These are phyloP conservation scores for Megaceryle torquata DNA, from an alignment of 2,113 vertebrate species.

Conservation along the genomic window DNA sequence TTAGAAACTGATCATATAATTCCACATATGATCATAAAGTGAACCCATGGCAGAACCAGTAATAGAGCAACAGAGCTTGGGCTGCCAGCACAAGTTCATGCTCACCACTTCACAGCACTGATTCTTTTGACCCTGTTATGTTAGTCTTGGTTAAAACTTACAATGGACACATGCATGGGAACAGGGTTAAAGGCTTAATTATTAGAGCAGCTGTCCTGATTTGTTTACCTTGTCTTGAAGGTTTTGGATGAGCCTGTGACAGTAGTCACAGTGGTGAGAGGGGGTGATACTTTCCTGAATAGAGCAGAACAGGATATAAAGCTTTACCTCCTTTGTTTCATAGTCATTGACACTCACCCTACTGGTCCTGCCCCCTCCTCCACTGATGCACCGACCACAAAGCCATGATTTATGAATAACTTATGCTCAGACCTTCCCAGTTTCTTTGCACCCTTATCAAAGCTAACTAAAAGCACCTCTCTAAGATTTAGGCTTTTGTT, in stretches of 20 bases:
- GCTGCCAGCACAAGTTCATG: neutral
- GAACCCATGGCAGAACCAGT: neutral
- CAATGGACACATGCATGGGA: neutral
- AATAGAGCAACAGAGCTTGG: neutral
- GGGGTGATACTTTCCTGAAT: neutral
- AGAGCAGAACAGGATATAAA: neutral
- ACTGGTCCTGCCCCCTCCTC: neutral
- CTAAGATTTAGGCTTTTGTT: neutral
- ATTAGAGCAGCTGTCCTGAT: neutral
- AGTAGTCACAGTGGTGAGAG: neutral
- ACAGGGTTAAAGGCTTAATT: neutral
- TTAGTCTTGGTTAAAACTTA: neutral
- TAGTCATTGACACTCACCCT: neutral
- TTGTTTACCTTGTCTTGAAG: neutral
- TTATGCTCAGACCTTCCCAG: neutral
- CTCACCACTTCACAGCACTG: neutral
- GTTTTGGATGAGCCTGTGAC: neutral
- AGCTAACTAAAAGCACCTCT: neutral
- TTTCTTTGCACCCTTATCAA: neutral
- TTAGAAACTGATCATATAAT: neutral
- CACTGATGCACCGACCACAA: neutral
- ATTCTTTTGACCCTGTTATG: neutral
- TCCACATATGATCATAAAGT: neutral
- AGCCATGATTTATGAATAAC: neutral
- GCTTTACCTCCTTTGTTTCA: neutral